Evolutionary conservation across 1,140 invertebrate species (phyloP), one percentile per base, ranked within the genome.

Genomic region (Harpegnathos saltator): DNA sequence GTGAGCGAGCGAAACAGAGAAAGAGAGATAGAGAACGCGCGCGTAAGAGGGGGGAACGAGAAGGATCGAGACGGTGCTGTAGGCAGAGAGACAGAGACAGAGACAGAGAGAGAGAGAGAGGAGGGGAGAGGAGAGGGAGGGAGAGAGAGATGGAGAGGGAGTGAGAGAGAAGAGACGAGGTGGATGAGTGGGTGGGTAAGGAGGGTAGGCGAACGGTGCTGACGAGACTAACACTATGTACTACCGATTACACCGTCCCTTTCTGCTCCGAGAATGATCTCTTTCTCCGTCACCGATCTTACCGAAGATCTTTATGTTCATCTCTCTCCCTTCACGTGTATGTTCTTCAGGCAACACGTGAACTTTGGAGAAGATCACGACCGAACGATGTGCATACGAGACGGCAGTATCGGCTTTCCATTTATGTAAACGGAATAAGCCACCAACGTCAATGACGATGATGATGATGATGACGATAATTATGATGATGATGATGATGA

Each of bases 201-300:
- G 24, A 17, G 62, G 59, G 78, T 59, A 68, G 77, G 52, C 19
- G 66, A 71, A 71, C 69, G 38, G 50, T 52, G 84, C 58, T 50
- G 19, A 52, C 24, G 58, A n/a, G 61, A 83, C 33, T 62, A 44
- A 61, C 62, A 68, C 61, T 83, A 83, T 54, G 69, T 77, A 82
- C 71, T 69, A 85, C 72, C 80, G 59, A 83, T 86, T 56, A 44
- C 63, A 82, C 58, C 29, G 38, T 88, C 75, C 68, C 54, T 74
- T 69, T 86, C 80, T 74, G 33, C 61, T 68, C 15, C 24, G 33
- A 38, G 48, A 58, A 56, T 38, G 52, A 68, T 15, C 19, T 66
- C 59, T 19, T 65, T 78, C 50, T 19, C 58, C 29, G 17, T 56
- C 22, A 29, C 52, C 17, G 22, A 48, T 86, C n/a, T 73, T 66